Evolutionary conservation across 2,888 invertebrate species (phyloP).

Genomic region (Oscheius myriophilus): DNA sequence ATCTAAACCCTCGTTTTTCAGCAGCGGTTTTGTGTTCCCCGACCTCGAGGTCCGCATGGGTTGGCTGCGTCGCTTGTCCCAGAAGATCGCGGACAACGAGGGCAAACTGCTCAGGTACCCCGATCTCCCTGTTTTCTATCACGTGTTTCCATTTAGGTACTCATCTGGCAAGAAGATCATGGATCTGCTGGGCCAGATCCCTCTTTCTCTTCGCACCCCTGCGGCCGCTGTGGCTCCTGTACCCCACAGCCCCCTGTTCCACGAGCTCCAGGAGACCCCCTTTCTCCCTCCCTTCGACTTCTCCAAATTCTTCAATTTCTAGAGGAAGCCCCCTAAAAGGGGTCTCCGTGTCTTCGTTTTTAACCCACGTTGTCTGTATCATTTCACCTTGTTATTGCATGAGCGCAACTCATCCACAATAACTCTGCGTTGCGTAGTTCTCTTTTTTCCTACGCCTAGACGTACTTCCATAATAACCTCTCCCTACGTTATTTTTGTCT

Average conservation of each 20-base stretch:
- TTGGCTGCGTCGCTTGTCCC: constrained; percentile 14
- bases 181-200: constrained; percentile 16
- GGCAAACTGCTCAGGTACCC: neutral
- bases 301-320: too few species aligned
- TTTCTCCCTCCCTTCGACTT: too few species aligned
- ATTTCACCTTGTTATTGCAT: too few species aligned
- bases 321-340: too few species aligned
- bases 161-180: constrained; percentile 36
- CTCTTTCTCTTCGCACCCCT: neutral
- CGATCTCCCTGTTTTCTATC: neutral
- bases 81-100: constrained; percentile 15
- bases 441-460: too few species aligned
- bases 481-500: too few species aligned
- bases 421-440: too few species aligned
- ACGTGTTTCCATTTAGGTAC: constrained; percentile 14
- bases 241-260: neutral
- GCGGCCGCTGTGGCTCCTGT: neutral
- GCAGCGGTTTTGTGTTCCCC: constrained; percentile 7
- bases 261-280: neutral
- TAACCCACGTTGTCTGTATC: too few species aligned
- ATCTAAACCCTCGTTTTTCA: neutral
- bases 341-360: too few species aligned
- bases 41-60: constrained; percentile 27
- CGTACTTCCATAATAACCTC: too few species aligned
- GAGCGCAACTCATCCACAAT: too few species aligned